Evolutionary conservation across 2,888 invertebrate genomes (phyloP).

Genomic region (Hydraecia micacea): DNA sequence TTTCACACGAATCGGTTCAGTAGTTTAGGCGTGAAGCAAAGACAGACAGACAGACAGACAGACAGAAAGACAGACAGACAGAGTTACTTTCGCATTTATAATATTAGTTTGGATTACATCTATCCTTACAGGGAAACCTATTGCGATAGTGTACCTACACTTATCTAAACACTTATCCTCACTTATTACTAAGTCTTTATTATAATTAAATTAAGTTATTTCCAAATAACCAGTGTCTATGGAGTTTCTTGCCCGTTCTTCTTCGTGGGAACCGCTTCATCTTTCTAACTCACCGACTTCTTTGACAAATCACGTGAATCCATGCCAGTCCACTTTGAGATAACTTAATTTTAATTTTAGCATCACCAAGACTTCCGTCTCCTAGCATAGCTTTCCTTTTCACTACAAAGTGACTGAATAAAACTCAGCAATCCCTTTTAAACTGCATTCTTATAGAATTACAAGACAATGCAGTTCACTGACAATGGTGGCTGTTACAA

Average conservation of each 20-base stretch:
- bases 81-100: no score
- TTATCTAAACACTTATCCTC: no score
- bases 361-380: background rate
- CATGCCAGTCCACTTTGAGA: background rate
- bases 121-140: no score
- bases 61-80: no score
- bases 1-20: no score
- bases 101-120: no score
- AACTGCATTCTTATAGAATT: slow-evolving; percentile 20
- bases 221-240: background rate
- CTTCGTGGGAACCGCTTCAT: background rate
- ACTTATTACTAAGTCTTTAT: no score
- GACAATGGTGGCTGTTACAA: slow-evolving; percentile 30
- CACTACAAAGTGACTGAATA: background rate
- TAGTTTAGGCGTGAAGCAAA: no score
- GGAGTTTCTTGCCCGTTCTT: background rate
- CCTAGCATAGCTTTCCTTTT: background rate
- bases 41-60: no score
- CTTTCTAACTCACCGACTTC: background rate
- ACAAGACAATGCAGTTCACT: slow-evolving; percentile 30
- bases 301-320: background rate
- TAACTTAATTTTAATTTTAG: background rate
- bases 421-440: slow-evolving; percentile 9
- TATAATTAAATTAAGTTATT: no score
- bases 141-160: no score